Percentiles rank a stretch among this genome's conserved stretches.
phyloP scores from a whole-genome alignment of 2,797 vertebrate species.

The Acanthiza pusilla region DNA sequence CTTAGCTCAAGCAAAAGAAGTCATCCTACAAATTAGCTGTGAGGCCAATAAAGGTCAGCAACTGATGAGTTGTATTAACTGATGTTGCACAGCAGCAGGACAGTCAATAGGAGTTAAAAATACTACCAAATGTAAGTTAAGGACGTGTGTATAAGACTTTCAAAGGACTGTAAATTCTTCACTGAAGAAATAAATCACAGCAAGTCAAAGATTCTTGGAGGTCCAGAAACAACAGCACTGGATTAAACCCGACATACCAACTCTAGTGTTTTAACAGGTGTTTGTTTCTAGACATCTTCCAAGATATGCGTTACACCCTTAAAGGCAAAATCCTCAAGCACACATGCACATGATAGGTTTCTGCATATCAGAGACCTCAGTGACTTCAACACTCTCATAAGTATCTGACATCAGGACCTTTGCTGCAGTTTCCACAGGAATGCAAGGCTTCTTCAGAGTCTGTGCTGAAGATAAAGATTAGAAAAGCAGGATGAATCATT shows the following conservation, averaged over 20 bases:
- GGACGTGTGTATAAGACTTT: background rate
- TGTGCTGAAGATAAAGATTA: conserved; percentile 2
- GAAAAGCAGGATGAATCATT: conserved; percentile 8
- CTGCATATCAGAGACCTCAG: background rate
- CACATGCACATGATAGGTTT: background rate
- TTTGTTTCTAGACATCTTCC: background rate
- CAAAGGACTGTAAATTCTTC: background rate
- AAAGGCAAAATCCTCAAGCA: background rate
- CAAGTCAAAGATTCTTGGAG: background rate
- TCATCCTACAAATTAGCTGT: background rate
- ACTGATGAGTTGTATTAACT: background rate
- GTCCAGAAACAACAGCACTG: background rate
- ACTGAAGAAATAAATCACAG: background rate
- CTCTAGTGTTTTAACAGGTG: background rate
- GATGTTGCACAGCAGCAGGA: background rate
- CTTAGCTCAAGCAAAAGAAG: background rate
- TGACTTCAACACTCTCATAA: background rate
- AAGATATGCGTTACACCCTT: background rate
- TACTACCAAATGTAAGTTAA: background rate
- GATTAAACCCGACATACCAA: background rate
- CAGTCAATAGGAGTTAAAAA: background rate
- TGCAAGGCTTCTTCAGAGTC: background rate
- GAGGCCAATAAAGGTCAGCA: background rate
- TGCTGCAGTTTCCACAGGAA: background rate
- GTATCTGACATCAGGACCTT: background rate